Evolutionary conservation across 2,888 invertebrate genomes (phyloP), one percentile per base, ranked within the genome.

Genomic region (Hesperia comma): DNA sequence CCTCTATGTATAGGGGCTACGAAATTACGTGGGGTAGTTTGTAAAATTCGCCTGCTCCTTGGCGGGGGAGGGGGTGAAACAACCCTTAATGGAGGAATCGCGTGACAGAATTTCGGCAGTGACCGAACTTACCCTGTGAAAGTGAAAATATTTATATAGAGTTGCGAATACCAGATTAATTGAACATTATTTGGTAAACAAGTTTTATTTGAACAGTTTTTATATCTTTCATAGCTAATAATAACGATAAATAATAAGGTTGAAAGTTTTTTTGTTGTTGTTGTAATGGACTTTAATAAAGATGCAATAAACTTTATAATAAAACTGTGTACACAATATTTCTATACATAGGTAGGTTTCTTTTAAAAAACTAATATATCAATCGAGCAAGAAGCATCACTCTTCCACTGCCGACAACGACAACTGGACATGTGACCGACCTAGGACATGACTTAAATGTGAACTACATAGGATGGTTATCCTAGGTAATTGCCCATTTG

Each of bases 71-170:
- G 79, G 82, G 81, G 81, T 75, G 74, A 77, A 85, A 87, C 90
- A 84, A 87, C 87, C 89, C 90, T 84, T 93, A 93, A 93, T 93
- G 92, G 93, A 84, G 79, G 85, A 77, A 92, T 93, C 85, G 93
- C 93, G 93, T 93, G 93, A 90, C 92, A 88, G 87, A 88, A 90
- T 92, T 92, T 92, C 88, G 92, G 88, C 91, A 92, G 88, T 92
- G 92, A 91, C 91, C 91, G 86, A 83, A 80, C 83, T 84, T 85
- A 80, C 81, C 84, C 84, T 81, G 86, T 86, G 91, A 92, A 92
- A 92, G 92, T 92, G 92, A 92, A 92, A 91, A 88, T 88, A 91
- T 84, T 70, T 85, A 51, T 79, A 74, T 72, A 73, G 89, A 88
- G 92, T 73, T 83, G 90, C 68, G 85, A 60, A 67, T 63, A 73